phyloP scores from a whole-genome alignment of 2,888 invertebrate species.

The Pasiphila rectangulata region DNA sequence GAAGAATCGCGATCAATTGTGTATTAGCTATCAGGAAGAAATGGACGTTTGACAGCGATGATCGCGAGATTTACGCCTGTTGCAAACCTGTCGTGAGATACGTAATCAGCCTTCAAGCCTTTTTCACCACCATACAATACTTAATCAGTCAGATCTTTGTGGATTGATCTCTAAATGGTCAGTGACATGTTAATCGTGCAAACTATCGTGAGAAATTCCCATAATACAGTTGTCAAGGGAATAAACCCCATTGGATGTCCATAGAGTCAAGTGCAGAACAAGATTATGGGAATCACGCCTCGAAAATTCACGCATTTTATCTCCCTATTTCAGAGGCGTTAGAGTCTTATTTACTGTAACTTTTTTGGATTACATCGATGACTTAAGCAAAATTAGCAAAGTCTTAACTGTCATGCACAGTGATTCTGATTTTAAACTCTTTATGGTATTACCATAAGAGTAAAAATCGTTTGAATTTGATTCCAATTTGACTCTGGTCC shows the following conservation, averaged over 20 bases:
- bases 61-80: no score
- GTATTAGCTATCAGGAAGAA: no score
- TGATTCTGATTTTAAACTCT: neutral
- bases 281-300: constrained; percentile 77
- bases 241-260: constrained; percentile 60
- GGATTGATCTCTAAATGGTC: constrained; percentile 1
- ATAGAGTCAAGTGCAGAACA: constrained; percentile 73
- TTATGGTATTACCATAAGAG: neutral
- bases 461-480: constrained; percentile 42
- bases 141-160: neutral
- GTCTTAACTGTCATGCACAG: constrained; percentile 28
- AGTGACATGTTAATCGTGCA: constrained; percentile 36
- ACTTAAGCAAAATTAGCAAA: constrained; percentile 33
- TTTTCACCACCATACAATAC: neutral
- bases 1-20: no score
- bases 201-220: constrained; percentile 56
- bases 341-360: constrained; percentile 34
- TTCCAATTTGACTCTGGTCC: no score
- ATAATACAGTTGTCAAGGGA: constrained; percentile 46
- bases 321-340: neutral
- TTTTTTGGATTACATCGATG: constrained; percentile 40
- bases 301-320: constrained; percentile 7
- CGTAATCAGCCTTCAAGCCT: no score
- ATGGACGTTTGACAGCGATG: neutral
- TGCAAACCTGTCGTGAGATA: no score